Percentiles rank a stretch among this genome's conserved stretches.
phyloP scores from a whole-genome alignment of 2,113 vertebrate species.

The Butastur rufipennis region DNA sequence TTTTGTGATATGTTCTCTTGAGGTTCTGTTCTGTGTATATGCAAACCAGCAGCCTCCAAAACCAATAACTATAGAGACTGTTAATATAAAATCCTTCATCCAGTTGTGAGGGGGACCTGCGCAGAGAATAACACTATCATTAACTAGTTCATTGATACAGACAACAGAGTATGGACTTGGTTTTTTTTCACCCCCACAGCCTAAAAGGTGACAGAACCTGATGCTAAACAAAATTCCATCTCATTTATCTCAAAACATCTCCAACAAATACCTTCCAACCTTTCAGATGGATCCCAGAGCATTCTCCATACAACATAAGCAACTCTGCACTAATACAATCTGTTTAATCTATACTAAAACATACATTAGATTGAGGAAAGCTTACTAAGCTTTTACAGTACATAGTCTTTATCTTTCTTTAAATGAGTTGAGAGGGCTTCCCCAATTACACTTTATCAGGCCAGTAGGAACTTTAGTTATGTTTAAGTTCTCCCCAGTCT shows the following conservation, averaged over 20 bases:
- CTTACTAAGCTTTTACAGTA: not conserved
- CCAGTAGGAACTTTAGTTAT: not conserved
- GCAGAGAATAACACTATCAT: constrained; percentile 14
- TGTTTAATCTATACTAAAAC: not conserved
- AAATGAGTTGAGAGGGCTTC: not conserved
- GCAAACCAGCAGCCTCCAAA: constrained; percentile 99
- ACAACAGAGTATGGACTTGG: not conserved
- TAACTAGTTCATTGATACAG: not conserved
- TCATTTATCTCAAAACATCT: not conserved
- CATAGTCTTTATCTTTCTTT: not conserved
- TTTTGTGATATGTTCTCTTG: constrained; percentile 93
- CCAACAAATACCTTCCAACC: not conserved
- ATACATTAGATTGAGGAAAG: not conserved
- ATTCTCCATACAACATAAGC: not conserved
- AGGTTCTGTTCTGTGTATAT: constrained; percentile 94
- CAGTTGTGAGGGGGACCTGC: constrained; percentile 95
- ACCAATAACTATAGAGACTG: constrained; percentile 95
- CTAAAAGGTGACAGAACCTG: not conserved
- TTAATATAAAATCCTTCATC: constrained; percentile 97
- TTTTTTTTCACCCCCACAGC: fast-evolving
- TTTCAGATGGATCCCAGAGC: not conserved
- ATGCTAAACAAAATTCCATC: not conserved
- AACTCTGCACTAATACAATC: not conserved
- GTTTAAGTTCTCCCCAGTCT: not conserved
- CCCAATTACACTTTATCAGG: not conserved